phyloP scores from a whole-genome alignment of 2,113 vertebrate species.

The Plecotus auritus region DNA sequence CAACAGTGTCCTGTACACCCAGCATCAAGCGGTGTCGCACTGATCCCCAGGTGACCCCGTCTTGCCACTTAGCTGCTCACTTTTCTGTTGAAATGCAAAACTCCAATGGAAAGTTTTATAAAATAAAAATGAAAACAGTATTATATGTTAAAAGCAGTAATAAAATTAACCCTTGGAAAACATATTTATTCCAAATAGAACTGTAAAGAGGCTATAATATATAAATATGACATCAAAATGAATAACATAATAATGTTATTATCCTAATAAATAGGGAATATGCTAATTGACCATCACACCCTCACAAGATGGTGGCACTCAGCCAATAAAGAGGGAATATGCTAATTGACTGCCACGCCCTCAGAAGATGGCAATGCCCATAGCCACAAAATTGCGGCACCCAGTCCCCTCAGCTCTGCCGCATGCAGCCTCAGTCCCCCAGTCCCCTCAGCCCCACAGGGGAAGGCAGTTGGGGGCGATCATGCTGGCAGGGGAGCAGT shows the following conservation, averaged over 20 bases:
- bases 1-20: neutral
- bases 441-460: too few relatives aligned
- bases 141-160: neutral
- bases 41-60: accelerated
- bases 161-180: neutral
- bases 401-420: too few relatives aligned
- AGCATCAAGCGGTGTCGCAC: neutral
- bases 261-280: too few relatives aligned
- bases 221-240: constrained; percentile 3
- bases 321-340: too few relatives aligned
- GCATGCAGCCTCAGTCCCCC: too few relatives aligned
- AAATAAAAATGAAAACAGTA: neutral
- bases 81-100: neutral
- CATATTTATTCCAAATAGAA: neutral
- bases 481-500: too few relatives aligned
- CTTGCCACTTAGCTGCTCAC: accelerated
- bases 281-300: too few relatives aligned
- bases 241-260: neutral
- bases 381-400: too few relatives aligned
- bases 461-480: too few relatives aligned
- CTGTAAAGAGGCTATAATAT: neutral
- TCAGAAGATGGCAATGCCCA: too few relatives aligned
- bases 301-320: too few relatives aligned
- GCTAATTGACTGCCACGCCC: too few relatives aligned
- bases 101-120: neutral